Evolutionary conservation across 1,140 invertebrate species (phyloP).

Genomic region (Neelides sp.): DNA sequence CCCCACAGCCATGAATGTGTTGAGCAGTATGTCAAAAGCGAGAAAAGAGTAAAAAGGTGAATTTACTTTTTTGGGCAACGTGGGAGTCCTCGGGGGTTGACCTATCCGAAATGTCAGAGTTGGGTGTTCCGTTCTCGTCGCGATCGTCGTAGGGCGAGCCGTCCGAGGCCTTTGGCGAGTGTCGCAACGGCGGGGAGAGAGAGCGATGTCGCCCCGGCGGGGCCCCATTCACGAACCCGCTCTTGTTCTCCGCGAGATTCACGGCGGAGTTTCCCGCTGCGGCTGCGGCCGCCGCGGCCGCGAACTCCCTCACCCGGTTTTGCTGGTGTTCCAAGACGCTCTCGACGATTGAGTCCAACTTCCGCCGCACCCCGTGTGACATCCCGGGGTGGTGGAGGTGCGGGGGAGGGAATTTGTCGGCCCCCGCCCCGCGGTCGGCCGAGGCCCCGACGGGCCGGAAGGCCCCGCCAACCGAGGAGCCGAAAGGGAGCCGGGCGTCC

Average conservation of each 20-base stretch:
- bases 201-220: conserved; percentile 21
- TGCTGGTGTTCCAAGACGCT: conserved; percentile 16
- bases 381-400: conserved; percentile 41
- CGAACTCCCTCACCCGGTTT: conserved; percentile 15
- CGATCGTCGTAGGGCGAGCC: conserved; percentile 34
- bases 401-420: conserved; percentile 36
- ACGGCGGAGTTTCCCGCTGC: conserved; percentile 3
- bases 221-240: conserved; percentile 19
- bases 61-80: conserved; percentile 23
- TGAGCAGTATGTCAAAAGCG: neutral
- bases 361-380: too few species aligned
- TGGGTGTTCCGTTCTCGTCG: conserved; percentile 42
- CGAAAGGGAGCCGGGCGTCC: conserved; percentile 36
- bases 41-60: neutral
- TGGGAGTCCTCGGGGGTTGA: conserved; percentile 43
- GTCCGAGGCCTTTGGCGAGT: conserved; percentile 13
- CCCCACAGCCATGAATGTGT: too few species aligned
- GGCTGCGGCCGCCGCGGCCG: neutral
- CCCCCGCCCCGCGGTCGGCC: too few species aligned
- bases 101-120: conserved; percentile 44
- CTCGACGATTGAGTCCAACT: conserved; percentile 21
- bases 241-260: conserved; percentile 26
- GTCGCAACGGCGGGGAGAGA: conserved; percentile 17
- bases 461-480: conserved; percentile 35
- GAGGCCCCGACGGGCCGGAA: conserved; percentile 33